A percentile compares a stretch with the other conserved stretches of the same genome.
These are phyloP conservation scores for Ligdia adustata DNA, from an alignment of 2,888 invertebrate genomes.

Conservation along the genomic window DNA sequence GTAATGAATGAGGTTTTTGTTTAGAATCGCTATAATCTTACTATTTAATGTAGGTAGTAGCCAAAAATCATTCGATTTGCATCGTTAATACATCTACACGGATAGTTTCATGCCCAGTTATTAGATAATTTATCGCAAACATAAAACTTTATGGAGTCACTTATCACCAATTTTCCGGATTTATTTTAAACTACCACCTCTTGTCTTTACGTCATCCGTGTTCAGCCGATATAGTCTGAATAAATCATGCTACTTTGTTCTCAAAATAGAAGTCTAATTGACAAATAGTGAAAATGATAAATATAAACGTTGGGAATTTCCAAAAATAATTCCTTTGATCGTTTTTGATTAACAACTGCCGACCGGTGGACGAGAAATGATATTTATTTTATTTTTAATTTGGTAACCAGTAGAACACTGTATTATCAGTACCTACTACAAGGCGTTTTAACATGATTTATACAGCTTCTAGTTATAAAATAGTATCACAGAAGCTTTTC, in stretches of 20 bases:
- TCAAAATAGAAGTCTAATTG: constrained; percentile 81
- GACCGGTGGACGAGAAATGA: constrained; percentile 69
- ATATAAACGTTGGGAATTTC: constrained; percentile 76
- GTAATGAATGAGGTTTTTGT: constrained; percentile 1
- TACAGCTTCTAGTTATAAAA: constrained; percentile 44
- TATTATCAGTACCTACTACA: constrained; percentile 54
- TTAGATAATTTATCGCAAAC: constrained; percentile 17
- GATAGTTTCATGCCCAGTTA: constrained; percentile 14
- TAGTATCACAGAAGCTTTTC: constrained; percentile 45
- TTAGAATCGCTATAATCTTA: constrained; percentile 4
- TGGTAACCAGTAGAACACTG: constrained; percentile 39
- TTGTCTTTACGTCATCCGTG: constrained; percentile 24
- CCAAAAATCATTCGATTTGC: constrained; percentile 17
- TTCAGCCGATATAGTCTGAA: constrained; percentile 49
- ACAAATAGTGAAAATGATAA: constrained; percentile 83
- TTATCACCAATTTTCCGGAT: constrained; percentile 26
- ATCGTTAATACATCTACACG: constrained; percentile 20
- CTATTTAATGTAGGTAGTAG: constrained; percentile 23
- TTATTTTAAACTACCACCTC: constrained; percentile 20
- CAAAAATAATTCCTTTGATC: constrained; percentile 78
- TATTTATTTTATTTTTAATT: constrained; percentile 82
- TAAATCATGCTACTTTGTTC: constrained; percentile 77
- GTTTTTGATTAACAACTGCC: constrained; percentile 75
- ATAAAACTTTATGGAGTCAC: constrained; percentile 15
- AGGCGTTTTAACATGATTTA: constrained; percentile 68